A percentile compares a stretch with the other conserved stretches of the same genome.
phyloP scores from a whole-genome alignment of 2,797 vertebrate genomes.

The Muscicapa striata region DNA sequence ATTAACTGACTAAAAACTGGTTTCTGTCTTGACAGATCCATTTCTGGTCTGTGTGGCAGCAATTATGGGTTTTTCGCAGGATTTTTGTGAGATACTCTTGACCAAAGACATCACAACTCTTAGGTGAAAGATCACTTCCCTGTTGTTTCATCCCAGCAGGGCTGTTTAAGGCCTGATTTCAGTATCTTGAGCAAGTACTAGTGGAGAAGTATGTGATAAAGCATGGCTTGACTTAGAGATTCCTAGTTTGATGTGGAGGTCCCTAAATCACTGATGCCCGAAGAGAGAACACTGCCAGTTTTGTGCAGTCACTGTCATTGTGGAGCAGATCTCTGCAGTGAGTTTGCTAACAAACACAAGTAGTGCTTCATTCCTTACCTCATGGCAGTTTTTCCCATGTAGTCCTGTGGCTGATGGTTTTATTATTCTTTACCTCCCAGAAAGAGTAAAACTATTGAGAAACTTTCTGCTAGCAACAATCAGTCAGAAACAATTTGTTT shows the following conservation, averaged over 20 bases:
- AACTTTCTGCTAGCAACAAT: constrained; percentile 10
- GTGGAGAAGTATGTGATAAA: background rate
- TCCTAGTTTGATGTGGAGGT: background rate
- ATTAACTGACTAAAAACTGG: background rate
- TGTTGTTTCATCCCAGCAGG: background rate
- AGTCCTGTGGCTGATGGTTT: background rate
- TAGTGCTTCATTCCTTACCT: background rate
- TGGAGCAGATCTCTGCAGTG: background rate
- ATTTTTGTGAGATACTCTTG: rapidly evolving
- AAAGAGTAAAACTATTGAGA: background rate
- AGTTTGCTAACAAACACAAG: background rate
- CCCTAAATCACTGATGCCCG: background rate
- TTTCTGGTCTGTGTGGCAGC: background rate
- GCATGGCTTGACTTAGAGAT: background rate
- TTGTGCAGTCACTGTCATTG: background rate
- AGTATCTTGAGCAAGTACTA: background rate
- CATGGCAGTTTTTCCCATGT: background rate
- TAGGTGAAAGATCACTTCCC: background rate
- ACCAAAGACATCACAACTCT: background rate
- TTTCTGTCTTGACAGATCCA: background rate
- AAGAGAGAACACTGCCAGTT: background rate
- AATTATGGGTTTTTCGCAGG: background rate
- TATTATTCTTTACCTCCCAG: background rate
- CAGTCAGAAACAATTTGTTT: constrained; percentile 1
- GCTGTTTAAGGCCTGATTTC: background rate